Conservation (phyloP, 1,140 invertebrate genomes). For the Acromyrmex echinatior region DNA sequence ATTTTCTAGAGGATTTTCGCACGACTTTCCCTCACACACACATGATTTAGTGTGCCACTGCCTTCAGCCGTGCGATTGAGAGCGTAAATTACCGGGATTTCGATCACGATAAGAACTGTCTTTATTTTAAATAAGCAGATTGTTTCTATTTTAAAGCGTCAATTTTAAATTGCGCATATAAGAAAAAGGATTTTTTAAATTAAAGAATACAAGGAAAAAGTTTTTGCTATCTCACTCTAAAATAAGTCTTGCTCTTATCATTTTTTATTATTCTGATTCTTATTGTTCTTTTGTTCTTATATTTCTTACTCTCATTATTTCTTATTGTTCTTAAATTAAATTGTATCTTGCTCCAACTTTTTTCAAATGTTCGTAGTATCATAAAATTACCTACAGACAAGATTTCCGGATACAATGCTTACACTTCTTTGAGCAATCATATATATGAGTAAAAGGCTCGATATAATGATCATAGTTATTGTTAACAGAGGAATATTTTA, state of each 20-base stretch:
- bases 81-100: constrained; percentile 34
- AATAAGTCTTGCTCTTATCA: not conserved
- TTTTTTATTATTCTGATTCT: not conserved
- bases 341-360: not conserved
- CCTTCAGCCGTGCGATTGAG: constrained; percentile 8
- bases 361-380: too few species aligned
- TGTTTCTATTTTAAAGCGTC: not conserved
- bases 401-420: too few species aligned
- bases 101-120: constrained; percentile 16
- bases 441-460: too few species aligned
- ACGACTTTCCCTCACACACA: constrained; percentile 30
- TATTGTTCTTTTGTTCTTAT: not conserved
- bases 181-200: not conserved
- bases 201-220: not conserved
- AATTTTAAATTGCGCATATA: not conserved
- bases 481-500: too few species aligned
- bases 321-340: not conserved
- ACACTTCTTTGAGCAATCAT: too few species aligned
- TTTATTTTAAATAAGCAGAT: constrained; percentile 31
- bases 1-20: constrained; percentile 41
- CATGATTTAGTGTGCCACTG: constrained; percentile 6
- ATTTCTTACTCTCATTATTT: not conserved
- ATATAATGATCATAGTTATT: too few species aligned
- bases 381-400: too few species aligned
- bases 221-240: not conserved